Base-by-base conservation (phyloP, 2,888 invertebrate genomes). In the Syrista parreyssii region DNA sequence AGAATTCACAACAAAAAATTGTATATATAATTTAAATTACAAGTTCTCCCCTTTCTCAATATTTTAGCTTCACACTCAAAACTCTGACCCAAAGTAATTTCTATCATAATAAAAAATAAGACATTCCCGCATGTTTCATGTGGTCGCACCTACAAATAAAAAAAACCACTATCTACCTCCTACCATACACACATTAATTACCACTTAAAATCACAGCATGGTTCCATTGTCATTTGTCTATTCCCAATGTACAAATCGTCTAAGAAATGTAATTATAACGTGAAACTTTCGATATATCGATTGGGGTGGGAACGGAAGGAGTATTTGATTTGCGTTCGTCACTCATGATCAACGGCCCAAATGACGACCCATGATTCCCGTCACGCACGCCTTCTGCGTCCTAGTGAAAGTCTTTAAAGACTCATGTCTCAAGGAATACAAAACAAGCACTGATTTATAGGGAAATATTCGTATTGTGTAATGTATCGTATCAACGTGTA, bases 371-470 rank as follows among this genome's bases (percentile, higher is more conserved):
- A 23, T 40, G 15, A 78, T 78, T 76, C 78, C n/a, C 40, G 35
- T 78, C 78, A 78, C 78, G 78, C 75, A 77, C 74, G 74, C 79
- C 79, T 83, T 78, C 82, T 81, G 79, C 82, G 80, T 87, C 84
- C 78, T 83, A 89, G 90, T 90, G 90, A 90, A 90, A 91, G 90
- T 90, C 81, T 79, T 85, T 75, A 80, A 77, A 86, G 78, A 82
- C 78, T 78, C 79, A 79, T 79, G 81, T 84, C 85, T 84, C 77
- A 73, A 78, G 72, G 87, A 89, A 88, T 87, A 88, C 86, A 80
- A 86, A 88, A 86, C 86, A 82, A 84, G 83, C 82, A 78, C 83
- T 89, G 85, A 82, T 86, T 85, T 83, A 79, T 81, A 86, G 85
- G 86, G 82, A 86, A 86, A 84, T 86, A 88, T 88, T 86, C 84